phyloP scores from a whole-genome alignment of 2,797 vertebrate species.

The Pseudopleuronectes americanus region DNA sequence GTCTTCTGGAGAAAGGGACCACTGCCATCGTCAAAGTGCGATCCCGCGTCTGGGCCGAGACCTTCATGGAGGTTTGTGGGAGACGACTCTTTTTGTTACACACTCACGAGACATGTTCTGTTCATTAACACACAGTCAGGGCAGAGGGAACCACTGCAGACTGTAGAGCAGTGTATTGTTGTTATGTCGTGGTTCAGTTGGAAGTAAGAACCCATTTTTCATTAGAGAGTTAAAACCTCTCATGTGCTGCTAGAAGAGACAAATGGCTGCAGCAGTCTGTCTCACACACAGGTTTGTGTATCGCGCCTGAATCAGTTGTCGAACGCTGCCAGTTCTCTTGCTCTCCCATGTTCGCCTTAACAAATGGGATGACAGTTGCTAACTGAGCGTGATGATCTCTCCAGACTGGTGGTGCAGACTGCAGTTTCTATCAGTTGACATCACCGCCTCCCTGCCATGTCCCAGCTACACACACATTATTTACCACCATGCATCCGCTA shows the following conservation, averaged over 20 bases:
- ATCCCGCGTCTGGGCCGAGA: conserved; percentile 89
- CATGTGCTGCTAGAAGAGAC: conserved; percentile 46
- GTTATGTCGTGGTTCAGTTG: conserved; percentile 57
- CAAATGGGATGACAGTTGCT: conserved; percentile 48
- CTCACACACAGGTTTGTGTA: conserved; percentile 42
- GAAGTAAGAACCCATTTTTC: conserved; percentile 37
- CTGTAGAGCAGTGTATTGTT: conserved; percentile 52
- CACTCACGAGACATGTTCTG: conserved; percentile 4
- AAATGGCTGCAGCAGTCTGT: conserved; percentile 32
- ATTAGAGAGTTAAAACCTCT: conserved; percentile 44
- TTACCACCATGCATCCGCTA: conserved; percentile 52
- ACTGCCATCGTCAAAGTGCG: conserved; percentile 87
- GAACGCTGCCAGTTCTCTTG: conserved; percentile 19
- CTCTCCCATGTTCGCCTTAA: conserved; percentile 42
- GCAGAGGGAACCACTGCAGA: conserved; percentile 26
- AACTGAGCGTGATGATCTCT: conserved; percentile 14
- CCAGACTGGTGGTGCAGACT: conserved; percentile 7
- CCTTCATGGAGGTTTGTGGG: conserved; percentile 86
- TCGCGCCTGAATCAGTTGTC: conserved; percentile 24
- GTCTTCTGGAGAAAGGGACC: conserved; percentile 86
- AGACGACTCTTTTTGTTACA: conserved; percentile 15
- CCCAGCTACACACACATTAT: conserved; percentile 31
- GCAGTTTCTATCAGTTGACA: conserved; percentile 3
- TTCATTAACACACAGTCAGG: conserved; percentile 27
- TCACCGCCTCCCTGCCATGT: conserved; percentile 7